These are phyloP conservation scores for Calameuta idolon DNA, from an alignment of 2,888 invertebrate genomes.

Conservation along the genomic window DNA sequence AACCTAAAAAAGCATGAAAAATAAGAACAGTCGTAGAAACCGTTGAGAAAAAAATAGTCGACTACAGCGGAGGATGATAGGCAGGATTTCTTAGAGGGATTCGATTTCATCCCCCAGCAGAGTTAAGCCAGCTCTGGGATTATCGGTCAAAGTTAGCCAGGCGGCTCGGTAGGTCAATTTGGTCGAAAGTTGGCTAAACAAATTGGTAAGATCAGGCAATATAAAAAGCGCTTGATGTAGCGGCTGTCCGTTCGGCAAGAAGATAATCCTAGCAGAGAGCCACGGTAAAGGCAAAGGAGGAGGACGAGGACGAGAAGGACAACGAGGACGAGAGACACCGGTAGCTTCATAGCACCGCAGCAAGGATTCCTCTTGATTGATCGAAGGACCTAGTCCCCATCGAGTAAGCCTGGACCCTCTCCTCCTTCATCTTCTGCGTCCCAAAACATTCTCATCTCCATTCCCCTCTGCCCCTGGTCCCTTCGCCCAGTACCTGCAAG, in stretches of 20 bases:
- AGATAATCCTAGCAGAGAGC: slow-evolving; percentile 43
- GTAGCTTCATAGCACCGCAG: background rate
- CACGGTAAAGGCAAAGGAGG: slow-evolving; percentile 2
- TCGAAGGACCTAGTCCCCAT: slow-evolving; percentile 42
- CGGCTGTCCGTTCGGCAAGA: slow-evolving; percentile 31
- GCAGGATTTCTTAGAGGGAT: background rate
- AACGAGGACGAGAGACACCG: background rate
- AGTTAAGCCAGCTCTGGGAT: background rate
- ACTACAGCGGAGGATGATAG: background rate
- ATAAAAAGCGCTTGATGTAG: slow-evolving; percentile 37
- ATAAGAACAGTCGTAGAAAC: slow-evolving; percentile 16
- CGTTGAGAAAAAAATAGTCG: background rate
- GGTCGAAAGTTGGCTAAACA: slow-evolving; percentile 43
- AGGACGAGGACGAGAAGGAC: slow-evolving; percentile 30
- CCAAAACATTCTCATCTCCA: background rate
- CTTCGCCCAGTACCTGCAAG: background rate
- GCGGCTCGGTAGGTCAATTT: slow-evolving; percentile 35
- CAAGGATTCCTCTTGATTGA: slow-evolving; percentile 49
- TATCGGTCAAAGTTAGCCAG: slow-evolving; percentile 7
- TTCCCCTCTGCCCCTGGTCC: background rate
- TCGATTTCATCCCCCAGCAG: background rate
- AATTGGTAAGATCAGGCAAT: slow-evolving; percentile 47
- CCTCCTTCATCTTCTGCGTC: slow-evolving; percentile 4
- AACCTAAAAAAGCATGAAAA: background rate
- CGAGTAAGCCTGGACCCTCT: slow-evolving; percentile 22